Percentiles rank a stretch among this genome's conserved stretches.
Evolutionary conservation across 1,140 invertebrate species (phyloP).

Genomic region (Scaptomyza montana): DNA sequence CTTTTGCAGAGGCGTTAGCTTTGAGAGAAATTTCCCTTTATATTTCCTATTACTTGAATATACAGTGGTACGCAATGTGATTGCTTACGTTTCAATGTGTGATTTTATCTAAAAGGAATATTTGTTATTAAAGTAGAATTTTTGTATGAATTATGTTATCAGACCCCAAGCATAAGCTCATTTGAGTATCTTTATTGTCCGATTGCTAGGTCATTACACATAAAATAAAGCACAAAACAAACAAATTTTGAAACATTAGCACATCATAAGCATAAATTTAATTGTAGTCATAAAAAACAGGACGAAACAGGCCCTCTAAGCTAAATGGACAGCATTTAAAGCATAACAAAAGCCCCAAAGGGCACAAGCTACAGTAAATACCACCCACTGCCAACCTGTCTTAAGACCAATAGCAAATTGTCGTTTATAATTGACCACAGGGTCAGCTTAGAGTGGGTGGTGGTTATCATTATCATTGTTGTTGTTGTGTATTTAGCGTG

Average conservation of each 20-base stretch:
- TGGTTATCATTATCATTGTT: slow-evolving; percentile 21
- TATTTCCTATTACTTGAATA: neutral
- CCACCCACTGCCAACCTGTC: slow-evolving; percentile 39
- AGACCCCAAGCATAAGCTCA: neutral
- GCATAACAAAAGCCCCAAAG: slow-evolving; percentile 57
- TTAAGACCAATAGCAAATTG: slow-evolving; percentile 75
- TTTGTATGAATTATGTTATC: neutral
- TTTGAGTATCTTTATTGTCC: neutral
- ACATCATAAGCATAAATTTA: slow-evolving; percentile 75
- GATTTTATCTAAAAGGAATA: neutral
- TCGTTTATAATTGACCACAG: slow-evolving; percentile 79
- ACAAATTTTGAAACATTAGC: slow-evolving; percentile 52
- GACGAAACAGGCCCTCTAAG: slow-evolving; percentile 20
- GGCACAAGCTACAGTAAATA: slow-evolving; percentile 24
- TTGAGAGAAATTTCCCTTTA: slow-evolving; percentile 27
- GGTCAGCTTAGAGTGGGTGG: slow-evolving; percentile 17
- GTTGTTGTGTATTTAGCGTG: slow-evolving; percentile 38
- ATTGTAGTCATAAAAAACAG: slow-evolving; percentile 33
- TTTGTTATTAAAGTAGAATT: neutral
- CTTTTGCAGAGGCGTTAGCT: slow-evolving; percentile 1
- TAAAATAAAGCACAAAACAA: slow-evolving; percentile 23
- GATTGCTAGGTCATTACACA: slow-evolving; percentile 20
- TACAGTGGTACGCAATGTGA: slow-evolving; percentile 15
- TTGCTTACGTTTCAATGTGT: neutral
- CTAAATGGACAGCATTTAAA: slow-evolving; percentile 71